A percentile compares a stretch with the other conserved stretches of the same genome.
Evolutionary conservation across 2,888 invertebrate species (phyloP).

Genomic region (Drosophila kambysellisi): DNA sequence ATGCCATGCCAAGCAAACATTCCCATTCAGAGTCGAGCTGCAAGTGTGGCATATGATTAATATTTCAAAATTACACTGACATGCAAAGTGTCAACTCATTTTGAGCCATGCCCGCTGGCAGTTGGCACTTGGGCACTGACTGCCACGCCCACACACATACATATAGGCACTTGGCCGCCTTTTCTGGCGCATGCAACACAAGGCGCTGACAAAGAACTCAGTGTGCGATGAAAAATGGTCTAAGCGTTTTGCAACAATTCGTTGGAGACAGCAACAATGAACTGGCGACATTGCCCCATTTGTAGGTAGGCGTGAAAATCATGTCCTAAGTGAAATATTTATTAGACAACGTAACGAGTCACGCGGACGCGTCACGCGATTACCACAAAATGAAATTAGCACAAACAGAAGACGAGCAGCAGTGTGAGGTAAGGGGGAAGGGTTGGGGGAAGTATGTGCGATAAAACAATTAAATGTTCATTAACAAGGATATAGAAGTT

Average conservation of each 20-base stretch:
- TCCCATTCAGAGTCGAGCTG: constrained; percentile 42
- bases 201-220: constrained; percentile 64
- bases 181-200: constrained; percentile 61
- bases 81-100: constrained; percentile 81
- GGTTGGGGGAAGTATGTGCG: neutral
- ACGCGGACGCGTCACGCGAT: constrained; percentile 74
- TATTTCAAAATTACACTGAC: constrained; percentile 81
- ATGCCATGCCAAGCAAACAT: constrained; percentile 72
- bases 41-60: constrained; percentile 74
- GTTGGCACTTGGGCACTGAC: constrained; percentile 18
- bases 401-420: constrained; percentile 1
- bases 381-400: constrained; percentile 64
- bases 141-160: constrained; percentile 25
- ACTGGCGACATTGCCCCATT: constrained; percentile 35
- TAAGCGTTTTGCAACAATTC: constrained; percentile 79
- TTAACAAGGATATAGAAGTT: neutral
- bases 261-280: constrained; percentile 45
- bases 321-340: constrained; percentile 81
- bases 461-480: constrained; percentile 2
- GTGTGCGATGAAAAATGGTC: constrained; percentile 63
- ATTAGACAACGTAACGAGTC: constrained; percentile 73
- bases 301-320: constrained; percentile 73
- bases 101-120: constrained; percentile 51
- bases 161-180: constrained; percentile 37
- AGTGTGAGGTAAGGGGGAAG: too few relatives aligned